Evolutionary conservation across 2,888 invertebrate genomes (phyloP), one percentile per base, ranked within the genome.

Genomic region (Hydropsyche betteni): DNA sequence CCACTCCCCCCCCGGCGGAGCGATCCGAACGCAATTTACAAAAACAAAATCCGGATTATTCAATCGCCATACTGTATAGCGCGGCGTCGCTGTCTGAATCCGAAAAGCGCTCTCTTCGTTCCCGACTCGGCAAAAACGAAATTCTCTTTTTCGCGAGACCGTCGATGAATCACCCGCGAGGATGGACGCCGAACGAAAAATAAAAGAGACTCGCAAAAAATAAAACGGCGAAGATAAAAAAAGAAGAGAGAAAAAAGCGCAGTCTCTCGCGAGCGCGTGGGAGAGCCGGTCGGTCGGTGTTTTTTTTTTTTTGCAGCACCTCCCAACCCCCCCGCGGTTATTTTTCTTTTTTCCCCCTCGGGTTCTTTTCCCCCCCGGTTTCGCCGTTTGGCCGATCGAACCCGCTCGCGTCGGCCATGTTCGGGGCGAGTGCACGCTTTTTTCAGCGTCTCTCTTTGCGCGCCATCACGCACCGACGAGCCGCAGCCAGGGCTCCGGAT

Each of bases 91-190:
- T 0, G 12, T 4, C 12, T 6, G 2, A 64, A 64, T 10, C 61
- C 33, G 24, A 64, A 64, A 64, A 64, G 24, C 64, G 34, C 12
- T 61, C 61, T 16, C 61, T 33, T 2, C 24, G 24, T 16, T 7
- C 61, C 5, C 34, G 34, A 4, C 36, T 64, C 36, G 12, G 5
- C 33, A 3, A 16, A 3, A 8, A 5, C 64, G 64, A 44, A 44
- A 44, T 44, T 44, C 44, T 44, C 44, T 44, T 44, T 44, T 44
- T 44, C 44, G 44, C 44, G 44, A 44, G 44, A 44, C 44, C 44
- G 64, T 33, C 64, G 64, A 6, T 64, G 64, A 64, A 64, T 64
- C 64, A 64, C 64, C 64, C 33, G n/a, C 55, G 55, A 55, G 55
- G 55, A 55, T 14, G 55, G 55, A 61, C 61, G 33, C 10, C 61